phyloP scores from a whole-genome alignment of 2,888 invertebrate genomes.

The Amblyjoppa fuscipennis region DNA sequence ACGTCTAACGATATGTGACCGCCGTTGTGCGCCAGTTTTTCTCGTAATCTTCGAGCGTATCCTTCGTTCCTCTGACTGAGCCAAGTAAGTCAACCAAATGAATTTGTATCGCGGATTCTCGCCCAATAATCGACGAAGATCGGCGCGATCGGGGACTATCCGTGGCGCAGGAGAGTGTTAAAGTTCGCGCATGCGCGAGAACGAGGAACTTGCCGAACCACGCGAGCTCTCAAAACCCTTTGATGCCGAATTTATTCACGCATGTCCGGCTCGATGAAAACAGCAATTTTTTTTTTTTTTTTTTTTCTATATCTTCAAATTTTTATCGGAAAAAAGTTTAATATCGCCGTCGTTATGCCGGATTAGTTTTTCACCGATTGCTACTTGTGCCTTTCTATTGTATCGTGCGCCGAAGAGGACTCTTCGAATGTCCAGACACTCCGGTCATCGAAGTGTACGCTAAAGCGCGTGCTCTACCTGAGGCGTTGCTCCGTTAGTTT shows the following conservation, averaged over 20 bases:
- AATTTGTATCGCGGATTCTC: background rate
- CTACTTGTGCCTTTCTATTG: background rate
- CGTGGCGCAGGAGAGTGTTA: slow-evolving; percentile 7
- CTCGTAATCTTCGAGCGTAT: background rate
- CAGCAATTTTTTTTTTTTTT: too few relatives aligned
- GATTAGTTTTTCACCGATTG: background rate
- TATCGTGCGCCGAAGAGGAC: background rate
- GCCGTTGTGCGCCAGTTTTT: slow-evolving; percentile 40
- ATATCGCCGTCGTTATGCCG: too few relatives aligned
- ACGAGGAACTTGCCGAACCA: background rate
- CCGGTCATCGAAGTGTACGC: background rate
- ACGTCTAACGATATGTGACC: slow-evolving; percentile 53
- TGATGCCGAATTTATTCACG: too few relatives aligned
- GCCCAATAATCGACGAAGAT: background rate
- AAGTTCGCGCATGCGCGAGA: background rate
- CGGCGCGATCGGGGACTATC: slow-evolving; percentile 8
- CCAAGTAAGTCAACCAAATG: slow-evolving; percentile 40
- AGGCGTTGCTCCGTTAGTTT: slow-evolving; percentile 41
- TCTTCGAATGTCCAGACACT: background rate
- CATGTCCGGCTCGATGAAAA: too few relatives aligned
- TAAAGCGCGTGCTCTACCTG: slow-evolving; percentile 16
- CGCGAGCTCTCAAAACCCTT: background rate
- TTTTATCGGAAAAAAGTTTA: too few relatives aligned
- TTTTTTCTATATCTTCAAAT: too few relatives aligned
- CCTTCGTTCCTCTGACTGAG: background rate